These are phyloP conservation scores for Steinernema carpocapsae DNA, from an alignment of 2,888 invertebrate species.

Conservation along the genomic window DNA sequence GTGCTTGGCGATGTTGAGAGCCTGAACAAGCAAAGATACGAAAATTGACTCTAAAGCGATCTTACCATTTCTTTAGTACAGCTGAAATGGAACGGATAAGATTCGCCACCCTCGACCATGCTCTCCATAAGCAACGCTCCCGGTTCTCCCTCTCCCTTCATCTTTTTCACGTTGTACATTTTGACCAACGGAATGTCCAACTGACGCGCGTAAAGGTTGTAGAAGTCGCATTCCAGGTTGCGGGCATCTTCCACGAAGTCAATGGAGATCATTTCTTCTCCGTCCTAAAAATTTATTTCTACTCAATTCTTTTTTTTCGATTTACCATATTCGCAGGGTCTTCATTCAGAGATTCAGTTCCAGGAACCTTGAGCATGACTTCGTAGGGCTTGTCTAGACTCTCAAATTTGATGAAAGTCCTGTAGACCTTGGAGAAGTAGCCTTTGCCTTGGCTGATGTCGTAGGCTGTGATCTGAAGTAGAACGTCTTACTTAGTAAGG, in stretches of 20 bases:
- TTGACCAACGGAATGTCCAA: neutral
- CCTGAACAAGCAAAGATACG: neutral
- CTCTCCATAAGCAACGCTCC: constrained; percentile 31
- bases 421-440: constrained; percentile 11
- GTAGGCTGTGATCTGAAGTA: neutral
- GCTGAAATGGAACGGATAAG: neutral
- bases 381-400: neutral
- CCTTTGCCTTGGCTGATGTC: constrained; percentile 18
- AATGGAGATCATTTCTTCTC: neutral
- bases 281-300: neutral
- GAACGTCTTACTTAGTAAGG: neutral
- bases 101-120: neutral
- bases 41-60: too few species aligned
- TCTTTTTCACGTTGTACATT: neutral
- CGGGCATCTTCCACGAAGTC: neutral
- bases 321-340: neutral
- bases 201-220: neutral
- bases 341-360: neutral
- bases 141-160: neutral
- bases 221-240: constrained; percentile 9
- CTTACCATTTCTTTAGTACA: neutral
- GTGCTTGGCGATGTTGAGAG: neutral
- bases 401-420: neutral
- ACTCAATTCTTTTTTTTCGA: neutral
- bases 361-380: constrained; percentile 6